phyloP scores from a whole-genome alignment of 2,113 vertebrate genomes.

The Crotophaga sulcirostris region DNA sequence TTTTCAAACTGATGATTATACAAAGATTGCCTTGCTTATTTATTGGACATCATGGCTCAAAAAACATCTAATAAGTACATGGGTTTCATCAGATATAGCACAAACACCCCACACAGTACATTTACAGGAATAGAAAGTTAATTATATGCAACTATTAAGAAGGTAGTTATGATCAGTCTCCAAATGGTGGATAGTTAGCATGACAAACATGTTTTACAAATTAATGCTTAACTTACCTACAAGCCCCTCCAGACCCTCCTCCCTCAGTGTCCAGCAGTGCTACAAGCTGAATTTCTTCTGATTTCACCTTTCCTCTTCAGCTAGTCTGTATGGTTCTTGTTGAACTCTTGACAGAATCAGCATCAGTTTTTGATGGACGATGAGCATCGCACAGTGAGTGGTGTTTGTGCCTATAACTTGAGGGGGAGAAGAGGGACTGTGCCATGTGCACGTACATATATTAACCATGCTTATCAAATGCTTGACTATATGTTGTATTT shows the following conservation, averaged over 20 bases:
- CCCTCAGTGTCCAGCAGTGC: not conserved
- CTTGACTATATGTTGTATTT: not conserved
- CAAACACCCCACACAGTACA: not conserved
- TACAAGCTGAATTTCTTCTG: not conserved
- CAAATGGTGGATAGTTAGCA: not conserved
- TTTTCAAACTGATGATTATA: not conserved
- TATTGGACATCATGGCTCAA: not conserved
- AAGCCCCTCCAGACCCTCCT: not conserved
- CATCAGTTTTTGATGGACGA: not conserved
- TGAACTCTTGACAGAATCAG: not conserved
- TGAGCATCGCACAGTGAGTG: not conserved
- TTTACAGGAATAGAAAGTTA: slow-evolving; percentile 23
- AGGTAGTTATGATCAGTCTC: not conserved
- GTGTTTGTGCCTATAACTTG: not conserved
- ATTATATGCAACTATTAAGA: not conserved
- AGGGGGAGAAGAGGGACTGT: not conserved
- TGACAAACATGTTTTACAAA: slow-evolving; percentile 1
- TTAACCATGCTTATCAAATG: not conserved
- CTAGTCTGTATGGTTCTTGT: not conserved
- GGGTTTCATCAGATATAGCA: not conserved
- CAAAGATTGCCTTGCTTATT: not conserved
- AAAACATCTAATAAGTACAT: not conserved
- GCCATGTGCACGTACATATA: accelerated
- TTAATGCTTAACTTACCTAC: slow-evolving; percentile 20
- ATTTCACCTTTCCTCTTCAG: not conserved